phyloP scores from a whole-genome alignment of 1,140 invertebrate genomes.

The Thereuonema tuberculata region DNA sequence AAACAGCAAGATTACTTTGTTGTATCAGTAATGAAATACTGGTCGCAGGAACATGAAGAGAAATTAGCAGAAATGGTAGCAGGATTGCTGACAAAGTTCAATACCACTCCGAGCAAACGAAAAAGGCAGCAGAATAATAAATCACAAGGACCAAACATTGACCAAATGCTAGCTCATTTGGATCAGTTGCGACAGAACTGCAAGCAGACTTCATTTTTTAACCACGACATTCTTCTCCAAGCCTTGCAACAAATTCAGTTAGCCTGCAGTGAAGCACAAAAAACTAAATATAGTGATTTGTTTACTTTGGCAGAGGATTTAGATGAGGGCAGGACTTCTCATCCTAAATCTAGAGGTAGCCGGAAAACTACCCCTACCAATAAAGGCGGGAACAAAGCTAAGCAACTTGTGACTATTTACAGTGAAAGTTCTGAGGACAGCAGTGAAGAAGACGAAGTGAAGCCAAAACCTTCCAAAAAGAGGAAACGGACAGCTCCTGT shows the following conservation, averaged over 20 bases:
- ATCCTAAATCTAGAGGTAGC: slow-evolving; percentile 24
- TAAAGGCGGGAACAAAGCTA: slow-evolving; percentile 31
- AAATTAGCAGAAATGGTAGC: slow-evolving; percentile 69
- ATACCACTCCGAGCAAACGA: slow-evolving; percentile 72
- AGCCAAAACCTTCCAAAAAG: slow-evolving; percentile 69
- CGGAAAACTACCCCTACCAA: slow-evolving; percentile 23
- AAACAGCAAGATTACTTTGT: slow-evolving; percentile 63
- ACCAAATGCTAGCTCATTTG: slow-evolving; percentile 77
- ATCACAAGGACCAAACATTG: slow-evolving; percentile 43
- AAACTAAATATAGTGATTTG: slow-evolving; percentile 80
- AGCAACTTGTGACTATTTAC: slow-evolving; percentile 27
- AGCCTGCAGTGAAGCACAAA: slow-evolving; percentile 58
- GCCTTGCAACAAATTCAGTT: slow-evolving; percentile 48
- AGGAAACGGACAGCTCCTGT: slow-evolving; percentile 58
- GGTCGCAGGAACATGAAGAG: slow-evolving; percentile 82
- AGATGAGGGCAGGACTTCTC: slow-evolving; percentile 46
- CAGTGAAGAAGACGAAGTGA: slow-evolving; percentile 71
- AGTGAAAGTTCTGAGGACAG: slow-evolving; percentile 59
- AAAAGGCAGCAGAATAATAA: slow-evolving; percentile 40
- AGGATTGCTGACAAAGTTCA: slow-evolving; percentile 36
- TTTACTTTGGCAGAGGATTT: slow-evolving; percentile 74
- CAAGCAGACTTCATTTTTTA: slow-evolving; percentile 36
- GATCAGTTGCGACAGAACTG: slow-evolving; percentile 68
- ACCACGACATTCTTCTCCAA: slow-evolving; percentile 67
- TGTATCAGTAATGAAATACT: slow-evolving; percentile 76